phyloP scores from a whole-genome alignment of 2,113 vertebrate species.

The Edolisoma coerulescens region DNA sequence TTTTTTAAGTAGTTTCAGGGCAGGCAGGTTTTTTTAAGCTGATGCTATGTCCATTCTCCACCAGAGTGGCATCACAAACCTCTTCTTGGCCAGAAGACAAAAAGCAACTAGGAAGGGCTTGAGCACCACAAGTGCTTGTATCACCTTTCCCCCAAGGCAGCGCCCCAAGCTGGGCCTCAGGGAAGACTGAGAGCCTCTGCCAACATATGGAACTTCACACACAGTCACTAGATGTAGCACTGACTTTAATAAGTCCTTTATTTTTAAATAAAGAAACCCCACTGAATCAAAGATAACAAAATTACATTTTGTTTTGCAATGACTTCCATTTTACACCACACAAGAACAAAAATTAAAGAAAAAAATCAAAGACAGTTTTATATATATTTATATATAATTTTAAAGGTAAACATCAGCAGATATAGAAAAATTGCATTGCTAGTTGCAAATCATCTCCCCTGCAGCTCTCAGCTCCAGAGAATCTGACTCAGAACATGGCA shows the following conservation, averaged over 20 bases:
- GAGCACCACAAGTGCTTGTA: neutral
- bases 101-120: neutral
- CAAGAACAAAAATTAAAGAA: constrained; percentile 63
- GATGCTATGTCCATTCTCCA: neutral
- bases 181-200: neutral
- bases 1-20: too few species aligned
- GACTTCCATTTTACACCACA: constrained; percentile 69
- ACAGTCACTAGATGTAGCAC: neutral
- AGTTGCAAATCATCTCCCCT: constrained; percentile 76
- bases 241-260: constrained; percentile 68
- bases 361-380: constrained; percentile 49
- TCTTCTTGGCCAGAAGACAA: neutral
- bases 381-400: constrained; percentile 53
- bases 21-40: neutral
- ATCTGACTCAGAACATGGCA: constrained; percentile 39
- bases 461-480: constrained; percentile 51
- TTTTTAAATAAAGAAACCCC: constrained; percentile 80
- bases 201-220: neutral
- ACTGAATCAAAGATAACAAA: constrained; percentile 79
- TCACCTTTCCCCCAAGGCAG: neutral
- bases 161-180: neutral
- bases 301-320: constrained; percentile 73
- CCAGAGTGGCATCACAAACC: neutral
- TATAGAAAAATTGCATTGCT: constrained; percentile 87
- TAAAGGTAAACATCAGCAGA: constrained; percentile 74